Percentiles rank a stretch among this genome's conserved stretches.
These are phyloP conservation scores for Temnothorax nylanderi DNA, from an alignment of 1,140 invertebrate species.

Conservation along the genomic window DNA sequence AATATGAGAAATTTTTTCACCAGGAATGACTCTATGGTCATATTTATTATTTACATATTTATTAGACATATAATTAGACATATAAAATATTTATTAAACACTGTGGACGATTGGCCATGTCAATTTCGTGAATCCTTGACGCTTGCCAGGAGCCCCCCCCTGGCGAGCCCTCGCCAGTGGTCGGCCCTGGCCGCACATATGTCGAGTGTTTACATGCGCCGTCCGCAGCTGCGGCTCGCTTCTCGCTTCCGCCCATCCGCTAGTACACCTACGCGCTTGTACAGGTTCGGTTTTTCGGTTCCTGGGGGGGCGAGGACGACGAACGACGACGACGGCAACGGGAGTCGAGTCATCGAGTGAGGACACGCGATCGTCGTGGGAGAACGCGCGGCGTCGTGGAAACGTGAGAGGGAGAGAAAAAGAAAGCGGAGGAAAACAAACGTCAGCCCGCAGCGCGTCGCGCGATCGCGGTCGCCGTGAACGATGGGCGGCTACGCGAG, in stretches of 20 bases:
- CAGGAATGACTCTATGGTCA: no score
- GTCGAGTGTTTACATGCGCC: constrained; percentile 48
- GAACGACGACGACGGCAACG: neutral
- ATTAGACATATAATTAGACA: no score
- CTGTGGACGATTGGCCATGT: no score
- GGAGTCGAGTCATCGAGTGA: neutral
- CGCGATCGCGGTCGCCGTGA: neutral
- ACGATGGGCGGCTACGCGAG: constrained; percentile 83
- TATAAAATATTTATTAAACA: no score
- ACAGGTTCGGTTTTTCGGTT: neutral
- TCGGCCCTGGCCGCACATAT: constrained; percentile 30
- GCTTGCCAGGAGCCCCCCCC: no score
- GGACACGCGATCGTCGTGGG: neutral
- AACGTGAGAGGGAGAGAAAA: neutral
- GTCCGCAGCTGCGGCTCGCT: no score
- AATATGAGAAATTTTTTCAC: no score
- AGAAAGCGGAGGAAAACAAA: neutral
- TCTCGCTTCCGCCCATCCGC: constrained; percentile 17
- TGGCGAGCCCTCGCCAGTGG: neutral
- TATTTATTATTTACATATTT: no score
- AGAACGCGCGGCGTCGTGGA: neutral
- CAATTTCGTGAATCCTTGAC: no score
- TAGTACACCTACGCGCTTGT: constrained; percentile 14
- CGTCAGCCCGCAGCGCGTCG: neutral
- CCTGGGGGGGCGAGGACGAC: neutral